phyloP scores from a whole-genome alignment of 1,140 invertebrate species.

The Sycobia sp. region DNA sequence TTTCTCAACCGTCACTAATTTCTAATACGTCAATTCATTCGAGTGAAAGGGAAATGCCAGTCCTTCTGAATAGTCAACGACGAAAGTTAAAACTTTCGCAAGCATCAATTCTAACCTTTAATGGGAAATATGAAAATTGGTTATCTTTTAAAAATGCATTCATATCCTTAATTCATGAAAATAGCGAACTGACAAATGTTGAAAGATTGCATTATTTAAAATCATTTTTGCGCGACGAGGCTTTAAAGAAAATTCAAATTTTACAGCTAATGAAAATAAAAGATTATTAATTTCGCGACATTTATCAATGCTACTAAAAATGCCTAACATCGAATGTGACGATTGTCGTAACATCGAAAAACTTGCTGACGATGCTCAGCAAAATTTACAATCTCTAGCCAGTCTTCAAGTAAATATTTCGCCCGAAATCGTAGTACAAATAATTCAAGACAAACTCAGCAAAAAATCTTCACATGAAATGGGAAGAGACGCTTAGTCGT shows the following conservation, averaged over 20 bases:
- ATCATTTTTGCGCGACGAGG: constrained; percentile 37
- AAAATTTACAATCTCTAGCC: constrained; percentile 22
- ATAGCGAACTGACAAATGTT: no score
- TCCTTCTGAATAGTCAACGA: no score
- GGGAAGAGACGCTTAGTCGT: constrained; percentile 23
- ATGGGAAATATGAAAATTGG: no score
- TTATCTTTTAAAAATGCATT: no score
- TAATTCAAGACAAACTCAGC: constrained; percentile 22
- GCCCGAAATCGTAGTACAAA: constrained; percentile 17
- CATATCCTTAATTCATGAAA: no score
- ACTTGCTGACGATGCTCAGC: constrained; percentile 25
- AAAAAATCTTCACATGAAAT: constrained; percentile 20
- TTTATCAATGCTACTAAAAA: constrained; percentile 26
- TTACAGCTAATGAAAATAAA: constrained; percentile 24
- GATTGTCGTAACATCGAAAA: constrained; percentile 1
- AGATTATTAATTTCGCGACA: constrained; percentile 24
- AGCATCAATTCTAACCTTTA: no score
- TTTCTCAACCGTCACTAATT: no score
- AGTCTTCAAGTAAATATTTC: constrained; percentile 7
- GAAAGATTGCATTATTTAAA: no score
- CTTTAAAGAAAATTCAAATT: constrained; percentile 30
- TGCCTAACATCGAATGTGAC: constrained; percentile 1
- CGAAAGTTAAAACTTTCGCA: no score
- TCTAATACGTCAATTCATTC: no score
- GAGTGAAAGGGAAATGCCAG: no score